A percentile compares a stretch with the other conserved stretches of the same genome.
Conservation (phyloP, 1,140 invertebrate species). For the Eubasilissa regina region DNA sequence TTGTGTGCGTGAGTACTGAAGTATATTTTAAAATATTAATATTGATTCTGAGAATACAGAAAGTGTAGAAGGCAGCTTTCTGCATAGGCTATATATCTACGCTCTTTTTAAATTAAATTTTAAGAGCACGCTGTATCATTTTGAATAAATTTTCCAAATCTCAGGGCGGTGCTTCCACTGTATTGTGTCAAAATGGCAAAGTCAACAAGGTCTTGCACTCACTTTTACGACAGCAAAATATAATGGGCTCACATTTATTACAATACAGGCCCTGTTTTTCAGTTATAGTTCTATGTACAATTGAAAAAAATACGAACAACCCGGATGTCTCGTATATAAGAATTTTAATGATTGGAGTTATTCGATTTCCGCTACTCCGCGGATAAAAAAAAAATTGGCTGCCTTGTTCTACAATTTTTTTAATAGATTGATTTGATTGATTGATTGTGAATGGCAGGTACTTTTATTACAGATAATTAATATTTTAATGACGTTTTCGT, state of each 20-base stretch:
- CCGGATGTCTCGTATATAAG: no score
- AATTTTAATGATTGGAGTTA: no score
- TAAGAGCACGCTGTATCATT: not conserved
- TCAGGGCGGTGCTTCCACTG: not conserved
- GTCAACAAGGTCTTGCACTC: conserved; percentile 31
- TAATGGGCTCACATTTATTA: conserved; percentile 7
- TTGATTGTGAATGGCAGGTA: no score
- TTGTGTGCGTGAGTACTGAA: no score
- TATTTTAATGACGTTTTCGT: no score
- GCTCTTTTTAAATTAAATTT: conserved; percentile 1
- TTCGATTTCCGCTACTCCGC: no score
- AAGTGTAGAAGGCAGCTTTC: not conserved
- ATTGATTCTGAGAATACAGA: no score
- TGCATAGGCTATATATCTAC: not conserved
- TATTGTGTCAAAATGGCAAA: not conserved
- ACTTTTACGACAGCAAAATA: conserved; percentile 23
- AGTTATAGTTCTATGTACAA: not conserved
- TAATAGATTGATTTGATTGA: no score
- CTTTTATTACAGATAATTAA: no score
- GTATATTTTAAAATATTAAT: no score
- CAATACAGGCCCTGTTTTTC: not conserved
- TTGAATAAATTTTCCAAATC: conserved; percentile 29
- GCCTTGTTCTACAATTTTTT: no score
- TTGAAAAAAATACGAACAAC: not conserved
- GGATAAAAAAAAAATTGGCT: no score